A percentile compares a stretch with the other conserved stretches of the same genome.
Evolutionary conservation across 2,888 invertebrate species (phyloP).

Genomic region (Emesis russula): DNA sequence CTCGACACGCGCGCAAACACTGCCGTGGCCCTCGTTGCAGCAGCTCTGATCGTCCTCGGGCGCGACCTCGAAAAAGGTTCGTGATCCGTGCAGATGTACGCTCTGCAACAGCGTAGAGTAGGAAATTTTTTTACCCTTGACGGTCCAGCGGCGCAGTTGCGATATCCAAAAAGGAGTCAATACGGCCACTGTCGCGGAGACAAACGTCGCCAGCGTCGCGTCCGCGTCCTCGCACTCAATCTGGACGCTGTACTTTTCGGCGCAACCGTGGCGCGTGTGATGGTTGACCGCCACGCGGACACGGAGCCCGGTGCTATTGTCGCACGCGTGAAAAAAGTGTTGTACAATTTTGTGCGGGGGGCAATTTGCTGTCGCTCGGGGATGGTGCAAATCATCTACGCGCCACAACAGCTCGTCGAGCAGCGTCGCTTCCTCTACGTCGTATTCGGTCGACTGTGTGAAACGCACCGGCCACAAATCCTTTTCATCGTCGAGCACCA

Average conservation of each 20-base stretch:
- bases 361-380: slow-evolving; percentile 21
- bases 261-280: slow-evolving; percentile 31
- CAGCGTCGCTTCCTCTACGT: slow-evolving; percentile 11
- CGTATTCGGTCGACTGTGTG: background rate
- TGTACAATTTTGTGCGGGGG: slow-evolving; percentile 29
- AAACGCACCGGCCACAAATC: slow-evolving; percentile 13
- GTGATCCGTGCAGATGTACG: slow-evolving; percentile 27
- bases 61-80: background rate
- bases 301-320: slow-evolving; percentile 24
- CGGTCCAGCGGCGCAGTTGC: slow-evolving; percentile 18
- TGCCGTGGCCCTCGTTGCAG: background rate
- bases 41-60: slow-evolving; percentile 1
- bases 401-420: slow-evolving; percentile 24
- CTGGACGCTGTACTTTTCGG: slow-evolving; percentile 30
- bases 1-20: slow-evolving; percentile 14
- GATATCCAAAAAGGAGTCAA: slow-evolving; percentile 17
- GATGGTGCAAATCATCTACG: slow-evolving; percentile 24
- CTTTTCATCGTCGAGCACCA: slow-evolving; percentile 22
- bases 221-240: slow-evolving; percentile 18
- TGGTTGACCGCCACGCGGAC: slow-evolving; percentile 20
- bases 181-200: slow-evolving; percentile 7
- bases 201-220: slow-evolving; percentile 16
- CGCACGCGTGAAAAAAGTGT: slow-evolving; percentile 5
- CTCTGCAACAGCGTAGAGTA: slow-evolving; percentile 18
- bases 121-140: slow-evolving; percentile 26